phyloP scores from a whole-genome alignment of 2,888 invertebrate species.

The Parnassius orleans region DNA sequence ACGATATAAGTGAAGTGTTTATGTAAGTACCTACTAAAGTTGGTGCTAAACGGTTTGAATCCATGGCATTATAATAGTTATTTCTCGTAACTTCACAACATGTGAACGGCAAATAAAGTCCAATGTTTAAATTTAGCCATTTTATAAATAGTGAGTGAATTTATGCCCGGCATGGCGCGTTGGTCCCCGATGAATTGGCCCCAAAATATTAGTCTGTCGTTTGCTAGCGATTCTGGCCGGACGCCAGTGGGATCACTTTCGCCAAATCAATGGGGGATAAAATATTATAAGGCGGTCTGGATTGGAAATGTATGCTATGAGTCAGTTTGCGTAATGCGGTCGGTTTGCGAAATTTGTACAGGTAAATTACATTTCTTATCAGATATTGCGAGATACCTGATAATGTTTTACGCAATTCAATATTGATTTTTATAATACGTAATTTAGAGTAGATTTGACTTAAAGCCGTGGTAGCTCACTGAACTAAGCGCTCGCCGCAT shows the following conservation, averaged over 20 bases:
- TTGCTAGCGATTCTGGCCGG: conserved; percentile 52
- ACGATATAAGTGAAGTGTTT: no score
- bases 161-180: conserved; percentile 53
- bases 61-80: not conserved
- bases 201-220: conserved; percentile 77
- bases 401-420: no score
- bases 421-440: no score
- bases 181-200: conserved; percentile 66
- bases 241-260: conserved; percentile 76
- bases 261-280: conserved; percentile 58
- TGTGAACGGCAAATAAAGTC: conserved; percentile 48
- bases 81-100: conserved; percentile 1
- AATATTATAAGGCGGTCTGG: conserved; percentile 56
- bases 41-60: not conserved
- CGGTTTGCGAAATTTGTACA: conserved; percentile 6
- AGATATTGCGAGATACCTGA: not conserved
- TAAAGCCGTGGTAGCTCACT: no score
- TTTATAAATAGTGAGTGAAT: conserved; percentile 67
- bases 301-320: conserved; percentile 33
- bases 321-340: conserved; percentile 15
- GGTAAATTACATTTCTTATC: conserved; percentile 3
- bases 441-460: no score
- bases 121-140: conserved; percentile 63
- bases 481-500: no score
- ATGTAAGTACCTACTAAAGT: not conserved